A percentile compares a stretch with the other conserved stretches of the same genome.
These are phyloP conservation scores for Nephrotoma guestfalica DNA, from an alignment of 2,888 invertebrate genomes.

Conservation along the genomic window DNA sequence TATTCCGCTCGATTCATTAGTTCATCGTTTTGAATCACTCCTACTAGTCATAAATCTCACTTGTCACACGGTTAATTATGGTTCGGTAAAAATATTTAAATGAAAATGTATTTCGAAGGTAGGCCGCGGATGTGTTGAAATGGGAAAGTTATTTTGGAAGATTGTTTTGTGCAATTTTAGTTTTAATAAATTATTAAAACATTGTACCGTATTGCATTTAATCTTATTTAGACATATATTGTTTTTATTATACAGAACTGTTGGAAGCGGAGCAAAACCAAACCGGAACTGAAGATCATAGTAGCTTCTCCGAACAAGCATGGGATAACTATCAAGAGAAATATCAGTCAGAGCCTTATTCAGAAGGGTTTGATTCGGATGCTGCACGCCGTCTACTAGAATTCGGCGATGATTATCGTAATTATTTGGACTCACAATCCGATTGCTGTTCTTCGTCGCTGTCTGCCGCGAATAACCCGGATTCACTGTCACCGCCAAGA, in stretches of 20 bases:
- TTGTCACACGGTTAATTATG: not conserved
- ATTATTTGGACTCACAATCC: slow-evolving; percentile 78
- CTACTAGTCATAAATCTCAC: not conserved
- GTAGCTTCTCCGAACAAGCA: slow-evolving; percentile 78
- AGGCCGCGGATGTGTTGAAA: not conserved
- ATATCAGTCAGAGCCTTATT: slow-evolving; percentile 81
- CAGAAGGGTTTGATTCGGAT: slow-evolving; percentile 73
- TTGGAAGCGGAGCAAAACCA: slow-evolving; percentile 36
- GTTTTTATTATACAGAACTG: slow-evolving; percentile 6
- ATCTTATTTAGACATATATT: not conserved
- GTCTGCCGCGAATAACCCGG: slow-evolving; percentile 45
- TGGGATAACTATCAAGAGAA: slow-evolving; percentile 97
- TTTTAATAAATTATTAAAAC: not conserved
- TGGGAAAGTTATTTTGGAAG: not conserved
- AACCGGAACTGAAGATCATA: slow-evolving; percentile 55
- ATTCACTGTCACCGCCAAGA: slow-evolving; percentile 34
- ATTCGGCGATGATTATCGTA: slow-evolving; percentile 82
- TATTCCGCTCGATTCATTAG: not conserved
- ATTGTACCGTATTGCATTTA: not conserved
- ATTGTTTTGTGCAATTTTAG: not conserved
- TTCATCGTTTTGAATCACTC: not conserved
- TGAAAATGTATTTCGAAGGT: not conserved
- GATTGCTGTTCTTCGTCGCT: slow-evolving; percentile 69
- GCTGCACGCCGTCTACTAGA: slow-evolving; percentile 67
- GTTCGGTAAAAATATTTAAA: not conserved